Conservation (phyloP, 2,797 vertebrate species). For the Myoxocephalus aenaeus region DNA sequence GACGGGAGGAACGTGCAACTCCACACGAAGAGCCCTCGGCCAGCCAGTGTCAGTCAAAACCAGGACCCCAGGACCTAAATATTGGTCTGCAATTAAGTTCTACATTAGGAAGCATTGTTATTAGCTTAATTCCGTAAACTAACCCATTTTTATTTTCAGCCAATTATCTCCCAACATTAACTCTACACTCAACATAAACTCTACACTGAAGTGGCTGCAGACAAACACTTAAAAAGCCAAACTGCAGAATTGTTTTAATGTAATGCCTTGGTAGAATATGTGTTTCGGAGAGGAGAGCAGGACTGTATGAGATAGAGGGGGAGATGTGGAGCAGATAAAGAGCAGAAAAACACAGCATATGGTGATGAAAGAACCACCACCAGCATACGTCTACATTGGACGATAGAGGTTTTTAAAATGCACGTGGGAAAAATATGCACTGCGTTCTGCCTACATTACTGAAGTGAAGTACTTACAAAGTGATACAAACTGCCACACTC, state of each 20-base stretch:
- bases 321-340: conserved; percentile 2
- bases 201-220: conserved; percentile 32
- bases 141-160: conserved; percentile 33
- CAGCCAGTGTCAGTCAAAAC: neutral
- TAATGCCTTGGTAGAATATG: conserved; percentile 2
- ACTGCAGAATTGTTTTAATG: conserved; percentile 32
- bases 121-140: neutral
- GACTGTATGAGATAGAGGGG: conserved; percentile 29
- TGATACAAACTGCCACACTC: neutral
- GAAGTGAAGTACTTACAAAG: conserved; percentile 7
- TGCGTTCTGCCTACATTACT: neutral
- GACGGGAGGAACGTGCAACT: conserved; percentile 2
- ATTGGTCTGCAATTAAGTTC: neutral
- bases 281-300: conserved; percentile 6
- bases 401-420: conserved; percentile 23
- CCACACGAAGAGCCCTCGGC: neutral
- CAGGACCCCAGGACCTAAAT: neutral
- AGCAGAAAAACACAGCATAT: conserved; percentile 23
- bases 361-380: conserved; percentile 26
- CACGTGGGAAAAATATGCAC: conserved; percentile 8
- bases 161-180: conserved; percentile 42
- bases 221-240: conserved; percentile 42
- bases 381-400: conserved; percentile 8
- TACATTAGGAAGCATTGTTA: neutral
- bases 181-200: neutral